Percentiles rank a stretch among this genome's conserved stretches.
These are phyloP conservation scores for Sarcophaga subvicina DNA, from an alignment of 2,888 invertebrate species.

Conservation along the genomic window DNA sequence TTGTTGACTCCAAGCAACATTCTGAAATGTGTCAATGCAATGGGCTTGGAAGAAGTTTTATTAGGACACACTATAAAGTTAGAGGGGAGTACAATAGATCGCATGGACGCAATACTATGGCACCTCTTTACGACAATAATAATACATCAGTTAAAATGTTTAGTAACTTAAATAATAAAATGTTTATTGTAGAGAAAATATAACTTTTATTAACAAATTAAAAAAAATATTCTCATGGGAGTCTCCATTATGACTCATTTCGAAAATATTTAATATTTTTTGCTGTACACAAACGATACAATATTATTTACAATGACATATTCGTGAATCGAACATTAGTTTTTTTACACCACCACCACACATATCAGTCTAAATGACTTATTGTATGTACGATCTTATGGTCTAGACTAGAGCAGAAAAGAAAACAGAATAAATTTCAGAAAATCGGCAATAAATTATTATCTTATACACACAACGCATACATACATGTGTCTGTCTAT, in stretches of 20 bases:
- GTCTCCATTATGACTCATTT: background rate
- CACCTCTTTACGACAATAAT: no score
- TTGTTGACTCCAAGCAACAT: no score
- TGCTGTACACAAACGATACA: background rate
- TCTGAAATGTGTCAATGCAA: no score
- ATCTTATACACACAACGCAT: constrained; percentile 9
- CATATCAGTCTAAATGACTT: constrained; percentile 35
- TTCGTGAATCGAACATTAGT: constrained; percentile 8
- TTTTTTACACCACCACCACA: background rate
- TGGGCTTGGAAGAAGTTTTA: no score
- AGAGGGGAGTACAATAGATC: no score
- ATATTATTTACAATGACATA: constrained; percentile 14
- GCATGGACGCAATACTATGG: no score
- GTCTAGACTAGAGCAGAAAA: background rate
- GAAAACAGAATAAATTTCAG: background rate
- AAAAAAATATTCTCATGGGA: background rate
- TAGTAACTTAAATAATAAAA: no score
- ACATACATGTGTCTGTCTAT: background rate
- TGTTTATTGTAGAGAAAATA: no score
- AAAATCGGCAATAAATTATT: constrained; percentile 44
- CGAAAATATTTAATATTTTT: background rate
- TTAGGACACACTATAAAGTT: no score
- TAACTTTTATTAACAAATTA: background rate
- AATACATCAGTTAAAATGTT: no score
- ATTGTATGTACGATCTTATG: no score